These are phyloP conservation scores for Limanda limanda DNA, from an alignment of 2,113 vertebrate species.

Conservation along the genomic window DNA sequence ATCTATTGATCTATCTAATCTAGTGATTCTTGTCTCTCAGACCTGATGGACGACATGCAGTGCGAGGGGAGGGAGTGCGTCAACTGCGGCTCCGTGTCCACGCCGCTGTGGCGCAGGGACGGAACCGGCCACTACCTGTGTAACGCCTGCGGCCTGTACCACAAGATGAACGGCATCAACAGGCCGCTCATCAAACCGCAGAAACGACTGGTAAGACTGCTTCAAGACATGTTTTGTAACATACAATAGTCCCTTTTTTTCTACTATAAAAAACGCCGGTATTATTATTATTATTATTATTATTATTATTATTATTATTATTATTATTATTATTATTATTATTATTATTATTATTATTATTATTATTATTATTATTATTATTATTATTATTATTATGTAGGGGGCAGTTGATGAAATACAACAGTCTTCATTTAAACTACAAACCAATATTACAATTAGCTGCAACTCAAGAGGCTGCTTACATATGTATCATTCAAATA, in stretches of 20 bases:
- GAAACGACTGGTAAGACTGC: constrained; percentile 91
- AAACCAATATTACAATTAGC: too few relatives aligned
- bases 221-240: too few relatives aligned
- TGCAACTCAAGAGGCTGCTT: too few relatives aligned
- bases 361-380: background rate
- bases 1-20: too few relatives aligned
- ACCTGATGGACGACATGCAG: constrained; percentile 89
- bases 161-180: constrained; percentile 99
- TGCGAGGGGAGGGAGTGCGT: constrained; percentile 94
- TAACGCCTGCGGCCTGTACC: constrained; percentile 97
- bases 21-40: constrained; percentile 58
- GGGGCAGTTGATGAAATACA: too few relatives aligned
- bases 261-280: too few relatives aligned
- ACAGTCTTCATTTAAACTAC: too few relatives aligned
- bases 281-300: too few relatives aligned
- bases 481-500: background rate
- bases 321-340: too few relatives aligned
- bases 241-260: too few relatives aligned
- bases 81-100: constrained; percentile 97
- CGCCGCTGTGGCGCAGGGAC: constrained; percentile 95
- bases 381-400: background rate
- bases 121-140: constrained; percentile 98
- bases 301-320: too few relatives aligned
- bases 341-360: background rate
- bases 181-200: constrained; percentile 94